Evolutionary conservation across 2,113 vertebrate genomes (phyloP).

Genomic region (Microcebus lehilahytsara): DNA sequence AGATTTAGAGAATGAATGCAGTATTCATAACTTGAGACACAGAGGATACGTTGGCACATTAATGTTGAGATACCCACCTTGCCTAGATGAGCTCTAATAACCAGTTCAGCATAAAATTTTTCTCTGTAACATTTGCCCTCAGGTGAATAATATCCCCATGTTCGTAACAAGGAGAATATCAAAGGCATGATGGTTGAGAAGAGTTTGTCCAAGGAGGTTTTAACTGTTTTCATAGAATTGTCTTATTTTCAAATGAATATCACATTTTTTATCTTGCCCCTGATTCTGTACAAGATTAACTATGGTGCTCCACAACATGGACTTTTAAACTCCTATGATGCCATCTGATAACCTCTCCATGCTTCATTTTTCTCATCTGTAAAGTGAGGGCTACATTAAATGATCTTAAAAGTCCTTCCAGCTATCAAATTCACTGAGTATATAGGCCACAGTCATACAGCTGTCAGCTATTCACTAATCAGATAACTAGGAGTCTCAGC

Average conservation of each 20-base stretch:
- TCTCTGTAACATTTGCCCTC: not conserved
- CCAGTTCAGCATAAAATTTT: not conserved
- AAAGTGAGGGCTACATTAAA: not conserved
- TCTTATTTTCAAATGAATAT: constrained; percentile 1
- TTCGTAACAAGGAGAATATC: not conserved
- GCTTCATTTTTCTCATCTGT: not conserved
- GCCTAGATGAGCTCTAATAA: not conserved
- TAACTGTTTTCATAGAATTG: not conserved
- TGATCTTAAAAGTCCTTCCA: not conserved
- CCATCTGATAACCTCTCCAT: not conserved
- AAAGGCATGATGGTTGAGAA: not conserved
- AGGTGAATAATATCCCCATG: not conserved
- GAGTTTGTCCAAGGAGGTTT: not conserved
- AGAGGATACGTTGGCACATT: not conserved
- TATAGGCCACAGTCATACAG: too few relatives aligned
- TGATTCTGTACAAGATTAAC: not conserved
- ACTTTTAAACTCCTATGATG: not conserved
- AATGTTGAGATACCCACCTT: not conserved
- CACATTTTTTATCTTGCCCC: not conserved
- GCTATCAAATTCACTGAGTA: not conserved
- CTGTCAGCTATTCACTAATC: not conserved
- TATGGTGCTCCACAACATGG: not conserved
- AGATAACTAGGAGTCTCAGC: not conserved
- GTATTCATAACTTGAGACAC: not conserved
- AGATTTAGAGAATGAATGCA: not conserved